Base-by-base conservation (phyloP, 2,797 vertebrate genomes). In the Alfaro cultratus region DNA sequence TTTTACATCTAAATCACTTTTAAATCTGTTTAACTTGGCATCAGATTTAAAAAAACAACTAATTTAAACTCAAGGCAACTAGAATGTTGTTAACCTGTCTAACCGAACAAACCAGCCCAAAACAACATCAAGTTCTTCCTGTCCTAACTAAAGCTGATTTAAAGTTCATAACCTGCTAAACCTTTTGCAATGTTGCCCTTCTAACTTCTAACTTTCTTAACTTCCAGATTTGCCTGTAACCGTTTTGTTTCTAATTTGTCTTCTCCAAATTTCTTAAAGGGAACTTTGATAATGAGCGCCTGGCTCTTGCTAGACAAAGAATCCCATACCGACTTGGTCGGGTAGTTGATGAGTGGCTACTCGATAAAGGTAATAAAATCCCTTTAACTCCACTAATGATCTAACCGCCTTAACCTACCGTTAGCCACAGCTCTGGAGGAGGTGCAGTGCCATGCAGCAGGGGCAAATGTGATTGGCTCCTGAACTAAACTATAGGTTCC, bases 291-390 rank as follows among this genome's bases (percentile, higher is more conserved):
- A 97, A 97, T 97, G 98, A 99, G 92, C 97, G 98, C 95, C 97
- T 99, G 98, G 97, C 97, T 97, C 97, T 99, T 97, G 98, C 98
- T 97, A 98, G 98, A 97, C 98, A 98, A 97, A 97, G 98, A 97
- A 99, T 99, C 95, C 98, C 98, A 96, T 99, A 97, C 96, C 97
- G 97, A 96, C 97, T 98, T 92, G 98, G 98, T 97, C 97, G 98
- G 96, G 98, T 98, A 98, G 98, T 99, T 97, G 98, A 99, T 96
- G 98, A 99, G 94, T 99, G 98, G 98, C 98, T 99, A 97, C 97
- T 98, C 96, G 98, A 99, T 97, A 99, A 99, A 99, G 98, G 98
- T 98, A 99, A 99, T 96, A 97, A 97, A 97, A 96, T 93, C 94
- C 95, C 96, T 97, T 96, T 97, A 97, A 97, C 96, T 95, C 92